These are phyloP conservation scores for Erethizon dorsatum DNA, from an alignment of 2,797 vertebrate genomes.

Conservation along the genomic window DNA sequence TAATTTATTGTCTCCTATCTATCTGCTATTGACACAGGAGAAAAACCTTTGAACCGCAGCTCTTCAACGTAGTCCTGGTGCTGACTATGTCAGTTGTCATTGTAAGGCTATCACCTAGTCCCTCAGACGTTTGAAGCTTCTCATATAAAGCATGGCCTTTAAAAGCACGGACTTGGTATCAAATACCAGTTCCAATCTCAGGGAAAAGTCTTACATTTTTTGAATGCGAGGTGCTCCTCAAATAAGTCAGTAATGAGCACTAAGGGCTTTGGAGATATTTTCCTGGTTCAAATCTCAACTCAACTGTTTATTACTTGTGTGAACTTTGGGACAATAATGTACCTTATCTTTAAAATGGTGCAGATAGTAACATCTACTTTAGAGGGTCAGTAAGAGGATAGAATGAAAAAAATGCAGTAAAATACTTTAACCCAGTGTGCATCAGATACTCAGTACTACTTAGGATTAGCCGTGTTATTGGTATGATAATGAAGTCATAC, in stretches of 20 bases:
- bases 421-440: background rate
- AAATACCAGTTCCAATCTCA: background rate
- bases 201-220: conserved; percentile 16
- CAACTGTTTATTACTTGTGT: background rate
- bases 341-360: background rate
- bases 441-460: background rate
- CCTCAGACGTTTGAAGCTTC: background rate
- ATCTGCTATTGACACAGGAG: background rate
- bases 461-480: background rate
- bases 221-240: background rate
- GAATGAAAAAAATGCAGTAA: background rate
- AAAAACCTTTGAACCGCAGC: background rate
- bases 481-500: background rate
- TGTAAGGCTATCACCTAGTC: background rate
- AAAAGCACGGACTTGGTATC: background rate
- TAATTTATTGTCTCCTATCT: background rate
- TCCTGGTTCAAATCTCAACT: background rate
- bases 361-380: background rate
- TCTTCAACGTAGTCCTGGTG: background rate
- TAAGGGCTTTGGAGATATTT: background rate
- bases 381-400: background rate
- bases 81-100: background rate
- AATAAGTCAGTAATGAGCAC: background rate
- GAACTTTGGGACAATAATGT: background rate
- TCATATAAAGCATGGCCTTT: background rate